Conservation (phyloP, 2,113 vertebrate species). For the Nesoenas mayeri region DNA sequence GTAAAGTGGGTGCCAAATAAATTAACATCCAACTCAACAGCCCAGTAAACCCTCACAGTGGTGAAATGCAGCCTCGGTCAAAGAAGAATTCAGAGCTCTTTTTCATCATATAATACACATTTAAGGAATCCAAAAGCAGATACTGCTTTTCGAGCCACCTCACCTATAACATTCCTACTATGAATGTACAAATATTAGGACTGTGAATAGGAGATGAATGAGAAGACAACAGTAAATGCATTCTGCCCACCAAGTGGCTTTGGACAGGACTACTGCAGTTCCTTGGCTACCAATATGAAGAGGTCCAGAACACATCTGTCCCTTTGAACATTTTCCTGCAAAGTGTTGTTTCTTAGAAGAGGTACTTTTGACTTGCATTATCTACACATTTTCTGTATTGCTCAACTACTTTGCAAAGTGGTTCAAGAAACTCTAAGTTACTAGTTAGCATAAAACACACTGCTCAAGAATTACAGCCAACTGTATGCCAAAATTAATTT, state of each 20-base stretch:
- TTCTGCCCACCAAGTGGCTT: not conserved
- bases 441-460: slow-evolving; percentile 16
- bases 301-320: not conserved
- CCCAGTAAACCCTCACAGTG: not conserved
- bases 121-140: not conserved
- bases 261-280: not conserved
- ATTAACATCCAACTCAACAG: not conserved
- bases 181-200: not conserved
- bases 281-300: not conserved
- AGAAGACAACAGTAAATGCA: not conserved
- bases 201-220: not conserved
- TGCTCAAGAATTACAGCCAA: slow-evolving; percentile 33
- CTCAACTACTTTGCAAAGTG: not conserved
- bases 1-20: not conserved
- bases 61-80: not conserved
- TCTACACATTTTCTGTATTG: not conserved
- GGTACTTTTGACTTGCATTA: not conserved
- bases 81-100: not conserved
- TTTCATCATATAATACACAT: not conserved
- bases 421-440: slow-evolving; percentile 23
- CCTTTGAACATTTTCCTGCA: not conserved
- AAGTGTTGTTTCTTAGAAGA: not conserved
- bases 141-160: not conserved
- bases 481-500: slow-evolving; percentile 47
- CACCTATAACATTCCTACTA: not conserved